Percentiles rank a stretch among this genome's conserved stretches.
Evolutionary conservation across 64 coral and sea anemone genomes (phyloP).

Genomic region (Porites australiensis): DNA sequence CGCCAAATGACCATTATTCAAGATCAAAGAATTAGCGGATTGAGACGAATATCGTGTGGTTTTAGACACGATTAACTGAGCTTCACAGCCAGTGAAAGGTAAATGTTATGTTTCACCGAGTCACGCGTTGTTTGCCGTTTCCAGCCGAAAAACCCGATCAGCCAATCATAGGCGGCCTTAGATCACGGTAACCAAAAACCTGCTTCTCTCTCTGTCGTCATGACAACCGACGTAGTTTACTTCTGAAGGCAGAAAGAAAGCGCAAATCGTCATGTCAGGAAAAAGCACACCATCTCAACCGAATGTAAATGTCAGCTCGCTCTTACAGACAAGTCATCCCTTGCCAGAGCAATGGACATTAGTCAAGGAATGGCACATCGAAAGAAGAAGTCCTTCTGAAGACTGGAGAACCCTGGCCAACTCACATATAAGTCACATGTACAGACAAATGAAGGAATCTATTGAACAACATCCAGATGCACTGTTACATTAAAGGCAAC

Average conservation of each 20-base stretch:
- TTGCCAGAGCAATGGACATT: slow-evolving; percentile 92
- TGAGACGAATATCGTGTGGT: neutral
- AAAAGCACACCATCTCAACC: slow-evolving; percentile 17
- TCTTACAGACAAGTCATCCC: slow-evolving; percentile 52
- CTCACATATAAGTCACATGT: slow-evolving; percentile 76
- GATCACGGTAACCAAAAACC: neutral
- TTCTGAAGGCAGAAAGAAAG: neutral
- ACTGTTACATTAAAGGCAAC: slow-evolving; percentile 38
- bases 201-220: neutral
- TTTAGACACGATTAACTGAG: neutral
- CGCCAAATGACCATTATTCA: neutral
- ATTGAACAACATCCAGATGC: slow-evolving; percentile 76
- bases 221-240: slow-evolving; percentile 6
- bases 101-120: neutral
- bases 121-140: slow-evolving; percentile 48
- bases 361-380: slow-evolving; percentile 89
- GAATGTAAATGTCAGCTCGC: slow-evolving; percentile 29
- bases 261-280: slow-evolving; percentile 28
- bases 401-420: slow-evolving; percentile 78
- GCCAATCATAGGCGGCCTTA: slow-evolving; percentile 49
- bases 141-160: neutral
- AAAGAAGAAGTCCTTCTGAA: slow-evolving; percentile 76
- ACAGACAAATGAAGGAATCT: slow-evolving; percentile 79
- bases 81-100: neutral
- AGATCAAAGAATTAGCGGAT: slow-evolving; percentile 4